Evolutionary conservation across 2,888 invertebrate species (phyloP).

Genomic region (Podotricha telesiphe): DNA sequence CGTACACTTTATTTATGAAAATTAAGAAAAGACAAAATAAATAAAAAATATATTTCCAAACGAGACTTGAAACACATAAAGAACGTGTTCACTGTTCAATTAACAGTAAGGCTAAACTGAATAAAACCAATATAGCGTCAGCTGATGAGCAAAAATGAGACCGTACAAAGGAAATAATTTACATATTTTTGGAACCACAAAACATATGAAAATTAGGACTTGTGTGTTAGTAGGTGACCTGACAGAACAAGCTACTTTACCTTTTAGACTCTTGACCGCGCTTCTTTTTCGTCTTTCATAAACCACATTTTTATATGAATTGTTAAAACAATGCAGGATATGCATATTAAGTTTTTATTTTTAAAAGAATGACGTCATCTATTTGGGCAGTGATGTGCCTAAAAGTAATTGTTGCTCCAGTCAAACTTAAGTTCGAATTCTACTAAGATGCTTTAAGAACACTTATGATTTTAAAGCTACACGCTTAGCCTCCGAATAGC

Average conservation of each 20-base stretch:
- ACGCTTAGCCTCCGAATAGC: too few species aligned
- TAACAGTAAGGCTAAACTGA: too few species aligned
- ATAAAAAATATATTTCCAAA: too few species aligned
- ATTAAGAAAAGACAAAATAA: too few species aligned
- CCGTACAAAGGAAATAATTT: neutral
- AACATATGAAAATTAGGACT: slow-evolving; percentile 17
- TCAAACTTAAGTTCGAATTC: too few species aligned
- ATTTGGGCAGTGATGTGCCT: neutral
- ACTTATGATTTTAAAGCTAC: too few species aligned
- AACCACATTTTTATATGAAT: slow-evolving; percentile 11
- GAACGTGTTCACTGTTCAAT: too few species aligned
- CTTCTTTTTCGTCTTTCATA: slow-evolving; percentile 3
- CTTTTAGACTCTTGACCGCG: slow-evolving; percentile 23
- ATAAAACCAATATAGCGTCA: too few species aligned
- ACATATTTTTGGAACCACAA: neutral
- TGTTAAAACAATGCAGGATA: slow-evolving; percentile 8
- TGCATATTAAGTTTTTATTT: neutral
- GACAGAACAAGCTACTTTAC: slow-evolving; percentile 27
- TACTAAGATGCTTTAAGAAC: too few species aligned
- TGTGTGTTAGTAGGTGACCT: slow-evolving; percentile 24
- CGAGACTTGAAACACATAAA: too few species aligned
- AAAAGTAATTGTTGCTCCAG: neutral
- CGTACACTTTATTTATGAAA: too few species aligned
- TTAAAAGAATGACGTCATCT: neutral
- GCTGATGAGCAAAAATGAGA: neutral